Evolutionary conservation across 2,113 vertebrate species (phyloP).

Genomic region (Nannospalax galili): DNA sequence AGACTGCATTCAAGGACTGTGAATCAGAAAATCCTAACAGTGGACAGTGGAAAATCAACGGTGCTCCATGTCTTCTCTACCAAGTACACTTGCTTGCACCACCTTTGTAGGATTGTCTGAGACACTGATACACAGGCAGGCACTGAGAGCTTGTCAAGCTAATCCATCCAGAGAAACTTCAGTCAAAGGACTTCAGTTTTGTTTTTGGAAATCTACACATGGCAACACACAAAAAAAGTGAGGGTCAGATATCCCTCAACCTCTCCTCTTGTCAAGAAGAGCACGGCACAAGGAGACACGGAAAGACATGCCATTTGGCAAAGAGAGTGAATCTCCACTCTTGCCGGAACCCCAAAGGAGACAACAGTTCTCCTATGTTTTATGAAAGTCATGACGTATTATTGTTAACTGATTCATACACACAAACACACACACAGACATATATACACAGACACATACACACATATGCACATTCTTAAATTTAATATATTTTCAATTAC

Average conservation of each 20-base stretch:
- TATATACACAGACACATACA: accelerated
- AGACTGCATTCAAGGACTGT: background rate
- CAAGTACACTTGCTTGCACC: background rate
- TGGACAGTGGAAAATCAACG: background rate
- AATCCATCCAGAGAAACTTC: background rate
- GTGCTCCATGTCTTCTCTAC: too few relatives aligned
- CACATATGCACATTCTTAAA: too few relatives aligned
- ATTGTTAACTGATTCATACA: background rate
- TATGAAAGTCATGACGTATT: background rate
- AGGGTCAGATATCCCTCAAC: too few relatives aligned
- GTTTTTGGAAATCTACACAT: too few relatives aligned
- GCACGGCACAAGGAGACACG: too few relatives aligned
- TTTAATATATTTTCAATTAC: too few relatives aligned
- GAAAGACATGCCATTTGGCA: background rate
- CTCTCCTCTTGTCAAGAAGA: background rate
- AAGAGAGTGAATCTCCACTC: too few relatives aligned
- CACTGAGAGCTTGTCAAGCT: background rate
- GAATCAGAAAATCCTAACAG: background rate
- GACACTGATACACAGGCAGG: background rate
- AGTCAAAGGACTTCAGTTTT: background rate
- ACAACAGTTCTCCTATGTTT: background rate
- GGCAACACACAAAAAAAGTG: too few relatives aligned
- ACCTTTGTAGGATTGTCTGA: background rate
- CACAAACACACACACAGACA: background rate
- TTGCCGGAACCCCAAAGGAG: background rate